A percentile compares a stretch with the other conserved stretches of the same genome.
These are phyloP conservation scores for Leistus spinibarbis DNA, from an alignment of 2,888 invertebrate genomes.

Conservation along the genomic window DNA sequence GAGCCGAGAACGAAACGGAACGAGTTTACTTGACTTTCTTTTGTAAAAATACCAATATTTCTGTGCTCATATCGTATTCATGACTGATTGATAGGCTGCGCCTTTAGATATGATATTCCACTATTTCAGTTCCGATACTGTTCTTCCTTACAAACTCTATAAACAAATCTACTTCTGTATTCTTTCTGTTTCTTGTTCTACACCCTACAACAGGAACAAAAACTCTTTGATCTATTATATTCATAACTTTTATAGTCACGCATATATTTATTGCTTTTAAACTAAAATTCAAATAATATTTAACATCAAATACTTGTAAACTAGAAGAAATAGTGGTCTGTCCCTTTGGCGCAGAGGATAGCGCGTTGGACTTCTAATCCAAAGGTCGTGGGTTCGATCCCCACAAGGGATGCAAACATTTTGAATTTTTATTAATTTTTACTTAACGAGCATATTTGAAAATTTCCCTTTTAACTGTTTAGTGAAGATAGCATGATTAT, in stretches of 20 bases:
- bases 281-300: not conserved
- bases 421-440: constrained; percentile 42
- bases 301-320: not conserved
- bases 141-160: constrained; percentile 25
- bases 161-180: constrained; percentile 34
- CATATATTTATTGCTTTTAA: not conserved
- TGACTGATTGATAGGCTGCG: constrained; percentile 29
- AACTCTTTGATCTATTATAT: constrained; percentile 19
- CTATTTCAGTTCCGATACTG: constrained; percentile 21
- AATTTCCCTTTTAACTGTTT: not conserved
- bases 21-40: not conserved
- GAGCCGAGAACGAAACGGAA: not conserved
- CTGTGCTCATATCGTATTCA: constrained; percentile 31
- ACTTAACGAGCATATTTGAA: constrained; percentile 11
- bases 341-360: constrained; percentile 89
- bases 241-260: constrained; percentile 17
- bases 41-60: constrained; percentile 34
- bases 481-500: not conserved
- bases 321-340: constrained; percentile 48
- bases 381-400: constrained; percentile 89
- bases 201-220: not conserved
- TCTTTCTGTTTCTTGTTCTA: constrained; percentile 16
- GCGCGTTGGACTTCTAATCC: constrained; percentile 91
- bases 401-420: constrained; percentile 72
- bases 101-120: constrained; percentile 24